phyloP scores from a whole-genome alignment of 2,888 invertebrate species.

The Melinopterus prodromus region DNA sequence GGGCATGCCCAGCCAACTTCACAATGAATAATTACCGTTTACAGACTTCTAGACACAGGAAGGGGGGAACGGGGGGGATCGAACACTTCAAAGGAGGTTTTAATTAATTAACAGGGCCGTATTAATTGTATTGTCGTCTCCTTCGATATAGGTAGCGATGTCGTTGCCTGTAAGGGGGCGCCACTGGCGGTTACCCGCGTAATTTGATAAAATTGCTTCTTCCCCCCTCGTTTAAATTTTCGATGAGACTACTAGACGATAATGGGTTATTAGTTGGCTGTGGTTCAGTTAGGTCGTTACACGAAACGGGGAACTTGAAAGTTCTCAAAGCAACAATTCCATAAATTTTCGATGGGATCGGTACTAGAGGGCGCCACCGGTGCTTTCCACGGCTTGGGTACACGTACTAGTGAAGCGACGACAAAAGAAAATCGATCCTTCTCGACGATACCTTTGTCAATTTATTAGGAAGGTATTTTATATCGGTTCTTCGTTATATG shows the following conservation, averaged over 20 bases:
- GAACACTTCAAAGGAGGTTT: not conserved
- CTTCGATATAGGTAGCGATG: not conserved
- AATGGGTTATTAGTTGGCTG: not conserved
- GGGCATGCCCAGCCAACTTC: not conserved
- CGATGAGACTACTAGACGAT: not conserved
- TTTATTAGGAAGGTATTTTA: no score
- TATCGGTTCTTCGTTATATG: no score
- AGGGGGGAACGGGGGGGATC: not conserved
- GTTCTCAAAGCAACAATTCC: not conserved
- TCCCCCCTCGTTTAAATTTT: not conserved
- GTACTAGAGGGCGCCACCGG: not conserved
- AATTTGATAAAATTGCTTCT: not conserved
- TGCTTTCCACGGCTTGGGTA: not conserved
- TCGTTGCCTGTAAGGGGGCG: not conserved
- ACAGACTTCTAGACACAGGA: not conserved
- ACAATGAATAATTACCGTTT: not conserved
- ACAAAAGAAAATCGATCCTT: not conserved
- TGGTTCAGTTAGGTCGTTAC: not conserved
- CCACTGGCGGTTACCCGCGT: not conserved
- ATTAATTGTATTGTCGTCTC: not conserved
- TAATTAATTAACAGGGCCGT: not conserved
- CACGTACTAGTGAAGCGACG: not conserved
- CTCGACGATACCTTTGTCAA: not conserved
- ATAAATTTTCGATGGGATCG: not conserved
- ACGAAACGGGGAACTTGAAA: not conserved